Evolutionary conservation across 2,797 vertebrate species (phyloP), one percentile per base, ranked within the genome.

Genomic region (Leucoraja ocellata): DNA sequence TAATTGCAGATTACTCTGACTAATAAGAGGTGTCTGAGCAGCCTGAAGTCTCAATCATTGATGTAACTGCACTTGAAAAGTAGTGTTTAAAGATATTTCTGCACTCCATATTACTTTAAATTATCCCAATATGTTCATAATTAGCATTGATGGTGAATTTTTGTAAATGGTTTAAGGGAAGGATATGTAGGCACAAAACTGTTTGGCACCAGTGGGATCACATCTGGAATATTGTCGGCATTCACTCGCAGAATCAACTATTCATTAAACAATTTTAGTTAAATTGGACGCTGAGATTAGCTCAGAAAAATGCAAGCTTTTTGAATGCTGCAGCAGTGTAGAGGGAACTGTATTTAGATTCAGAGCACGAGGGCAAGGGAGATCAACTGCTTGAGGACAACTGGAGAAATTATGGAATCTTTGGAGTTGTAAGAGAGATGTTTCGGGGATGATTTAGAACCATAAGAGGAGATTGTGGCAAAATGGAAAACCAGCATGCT

Each of bases 1-100:
- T 76, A 94, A 95, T 94, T 94, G 93, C 94, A 93, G 94, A 94
- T 94, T 86, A 83, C 93, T 94, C 95, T 94, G 94, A 94, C 94
- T 93, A 86, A 94, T 94, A 95, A 93, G 92, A 0, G 18, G 68
- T 78, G 73, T 94, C 94, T n/a, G 0, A 93, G 65, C 28, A 93
- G 58, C 93, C 36, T 88, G n/a, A 36, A 61, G 21, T 68, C 28
- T 88, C 61, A 36, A 68, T 68, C 16, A 21, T 18, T 65, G n/a
- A 88, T 9, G 5, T 88, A n/a, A 88, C 18, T 63, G 5, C 58
- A 86, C 25, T 63, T 86, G 61, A 63, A 86, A 81, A 63, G n/a
- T 77, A 84, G 16, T 32, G n/a, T 63, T 63, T 65, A 32, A 86
- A 4, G 28, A 65, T 88, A 88, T 65, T 6, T 63, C 25, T 63